Conservation (phyloP, 2,888 invertebrate genomes). For the Dynastes tityus region DNA sequence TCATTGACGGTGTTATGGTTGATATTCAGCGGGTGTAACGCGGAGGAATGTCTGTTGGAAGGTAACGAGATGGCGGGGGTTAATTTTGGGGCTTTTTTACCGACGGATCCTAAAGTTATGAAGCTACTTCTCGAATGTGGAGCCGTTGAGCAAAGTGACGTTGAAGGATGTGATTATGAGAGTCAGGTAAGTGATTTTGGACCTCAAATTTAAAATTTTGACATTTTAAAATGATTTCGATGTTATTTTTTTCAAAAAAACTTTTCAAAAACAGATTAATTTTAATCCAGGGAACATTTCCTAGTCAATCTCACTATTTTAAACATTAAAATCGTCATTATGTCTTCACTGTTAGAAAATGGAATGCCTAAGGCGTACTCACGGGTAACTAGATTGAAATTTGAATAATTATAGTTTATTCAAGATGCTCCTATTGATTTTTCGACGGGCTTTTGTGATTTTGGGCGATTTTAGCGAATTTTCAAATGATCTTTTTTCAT, state of each 20-base stretch:
- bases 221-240: too few relatives aligned
- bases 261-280: background rate
- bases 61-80: slow-evolving; percentile 70
- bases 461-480: too few relatives aligned
- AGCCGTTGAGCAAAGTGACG: slow-evolving; percentile 74
- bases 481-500: background rate
- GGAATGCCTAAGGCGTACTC: too few relatives aligned
- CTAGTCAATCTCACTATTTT: background rate
- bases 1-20: slow-evolving; percentile 85
- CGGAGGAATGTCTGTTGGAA: slow-evolving; percentile 74
- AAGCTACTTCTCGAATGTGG: slow-evolving; percentile 84
- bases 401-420: too few relatives aligned
- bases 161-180: slow-evolving; percentile 68
- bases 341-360: too few relatives aligned
- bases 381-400: too few relatives aligned
- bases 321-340: background rate
- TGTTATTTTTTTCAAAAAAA: background rate
- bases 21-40: slow-evolving; percentile 78
- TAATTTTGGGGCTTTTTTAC: slow-evolving; percentile 75
- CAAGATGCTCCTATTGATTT: too few relatives aligned
- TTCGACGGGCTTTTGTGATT: too few relatives aligned
- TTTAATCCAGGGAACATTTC: background rate
- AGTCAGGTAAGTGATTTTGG: slow-evolving; percentile 66
- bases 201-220: too few relatives aligned
- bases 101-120: slow-evolving; percentile 80